Evolutionary conservation across 1,140 invertebrate species (phyloP).

Genomic region (Drosophila elegans): DNA sequence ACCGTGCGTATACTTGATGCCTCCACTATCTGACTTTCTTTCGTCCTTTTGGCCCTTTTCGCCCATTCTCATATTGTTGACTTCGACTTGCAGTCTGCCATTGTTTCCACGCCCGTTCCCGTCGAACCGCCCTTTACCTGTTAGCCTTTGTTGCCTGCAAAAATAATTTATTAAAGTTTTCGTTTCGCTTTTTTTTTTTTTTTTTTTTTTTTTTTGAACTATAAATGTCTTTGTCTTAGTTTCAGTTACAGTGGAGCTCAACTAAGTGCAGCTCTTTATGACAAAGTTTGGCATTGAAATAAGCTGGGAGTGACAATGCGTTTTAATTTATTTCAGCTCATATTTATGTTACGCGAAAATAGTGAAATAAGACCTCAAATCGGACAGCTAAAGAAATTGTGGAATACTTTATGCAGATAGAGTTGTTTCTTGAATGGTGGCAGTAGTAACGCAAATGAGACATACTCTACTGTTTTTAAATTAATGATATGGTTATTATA

Average conservation of each 20-base stretch:
- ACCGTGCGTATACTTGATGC: conserved; percentile 56
- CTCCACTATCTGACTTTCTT: conserved; percentile 20
- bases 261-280: conserved; percentile 12
- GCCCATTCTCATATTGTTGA: conserved; percentile 19
- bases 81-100: conserved; percentile 18
- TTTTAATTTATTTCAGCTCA: conserved; percentile 30
- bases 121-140: conserved; percentile 14
- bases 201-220: not conserved
- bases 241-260: conserved; percentile 12
- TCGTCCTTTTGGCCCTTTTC: not conserved
- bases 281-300: conserved; percentile 17
- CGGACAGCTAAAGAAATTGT: conserved; percentile 5
- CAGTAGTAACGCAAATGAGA: too few species aligned
- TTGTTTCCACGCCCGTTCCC: conserved; percentile 8
- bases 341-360: conserved; percentile 15
- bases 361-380: conserved; percentile 1
- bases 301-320: conserved; percentile 18
- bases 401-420: not conserved
- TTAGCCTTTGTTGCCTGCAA: conserved; percentile 31
- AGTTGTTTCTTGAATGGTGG: not conserved
- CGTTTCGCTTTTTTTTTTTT: conserved; percentile 11
- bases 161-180: conserved; percentile 61
- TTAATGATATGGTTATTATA: too few species aligned
- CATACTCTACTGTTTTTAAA: not conserved
- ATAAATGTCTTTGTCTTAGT: conserved; percentile 26